A percentile compares a stretch with the other conserved stretches of the same genome.
Evolutionary conservation across 2,797 vertebrate species (phyloP).

Genomic region (Epinephelus awoara): DNA sequence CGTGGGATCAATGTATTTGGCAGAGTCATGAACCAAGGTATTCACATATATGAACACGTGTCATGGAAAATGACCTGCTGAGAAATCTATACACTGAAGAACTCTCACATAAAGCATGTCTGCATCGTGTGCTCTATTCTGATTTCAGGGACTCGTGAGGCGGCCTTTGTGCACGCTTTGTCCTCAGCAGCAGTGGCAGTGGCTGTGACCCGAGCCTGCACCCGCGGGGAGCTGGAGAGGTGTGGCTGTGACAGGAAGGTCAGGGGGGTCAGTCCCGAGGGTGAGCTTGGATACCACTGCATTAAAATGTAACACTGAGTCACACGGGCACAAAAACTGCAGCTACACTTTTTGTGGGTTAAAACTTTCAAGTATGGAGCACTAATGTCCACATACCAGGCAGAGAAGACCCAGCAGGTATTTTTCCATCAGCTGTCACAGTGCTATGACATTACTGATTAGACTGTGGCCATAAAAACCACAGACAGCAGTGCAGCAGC

Average conservation of each 20-base stretch:
- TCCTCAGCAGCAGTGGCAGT: constrained; percentile 83
- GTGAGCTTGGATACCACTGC: constrained; percentile 71
- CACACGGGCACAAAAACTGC: constrained; percentile 6
- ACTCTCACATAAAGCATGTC: too few species aligned
- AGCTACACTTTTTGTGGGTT: constrained; percentile 1
- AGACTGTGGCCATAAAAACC: not conserved
- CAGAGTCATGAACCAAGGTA: constrained; percentile 88
- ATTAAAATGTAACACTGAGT: constrained; percentile 41
- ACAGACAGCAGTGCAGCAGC: not conserved
- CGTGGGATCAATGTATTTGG: constrained; percentile 88
- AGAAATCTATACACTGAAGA: not conserved
- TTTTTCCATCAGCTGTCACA: constrained; percentile 11
- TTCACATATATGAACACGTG: not conserved
- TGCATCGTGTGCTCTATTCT: constrained; percentile 6
- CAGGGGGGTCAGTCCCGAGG: constrained; percentile 87
- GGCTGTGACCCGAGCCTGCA: constrained; percentile 88
- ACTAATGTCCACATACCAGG: not conserved
- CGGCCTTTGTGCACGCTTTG: constrained; percentile 85
- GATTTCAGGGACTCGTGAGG: constrained; percentile 82
- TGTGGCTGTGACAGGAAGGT: constrained; percentile 88
- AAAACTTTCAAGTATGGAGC: not conserved
- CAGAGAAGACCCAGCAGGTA: not conserved
- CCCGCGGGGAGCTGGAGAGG: constrained; percentile 86
- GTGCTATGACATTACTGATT: not conserved
- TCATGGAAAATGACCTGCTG: constrained; percentile 7